A percentile compares a stretch with the other conserved stretches of the same genome.
Evolutionary conservation across 2,888 invertebrate genomes (phyloP).

Genomic region (Drosophila ustulata): DNA sequence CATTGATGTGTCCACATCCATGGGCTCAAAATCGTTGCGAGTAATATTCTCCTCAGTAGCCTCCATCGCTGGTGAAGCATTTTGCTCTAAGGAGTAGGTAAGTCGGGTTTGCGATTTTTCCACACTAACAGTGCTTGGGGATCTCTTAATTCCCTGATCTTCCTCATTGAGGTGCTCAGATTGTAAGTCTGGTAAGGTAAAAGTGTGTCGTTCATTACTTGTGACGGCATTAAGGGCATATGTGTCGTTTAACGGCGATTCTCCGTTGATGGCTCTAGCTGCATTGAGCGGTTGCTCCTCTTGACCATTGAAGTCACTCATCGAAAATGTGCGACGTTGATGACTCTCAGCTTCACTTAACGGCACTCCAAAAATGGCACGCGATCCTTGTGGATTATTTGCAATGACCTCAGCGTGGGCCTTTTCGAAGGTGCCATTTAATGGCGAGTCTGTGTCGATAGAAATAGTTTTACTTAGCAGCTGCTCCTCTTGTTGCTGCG

Average conservation of each 20-base stretch:
- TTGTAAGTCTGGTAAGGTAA: conserved; percentile 9
- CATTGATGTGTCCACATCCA: conserved; percentile 77
- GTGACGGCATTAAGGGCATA: conserved; percentile 25
- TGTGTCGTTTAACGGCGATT: conserved; percentile 16
- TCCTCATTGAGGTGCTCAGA: not conserved
- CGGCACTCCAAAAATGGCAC: conserved; percentile 34
- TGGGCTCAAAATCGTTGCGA: conserved; percentile 61
- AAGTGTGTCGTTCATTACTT: conserved; percentile 38
- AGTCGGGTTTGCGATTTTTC: conserved; percentile 29
- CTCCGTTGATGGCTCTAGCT: conserved; percentile 8
- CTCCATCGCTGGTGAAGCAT: conserved; percentile 47
- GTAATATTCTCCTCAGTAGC: conserved; percentile 49
- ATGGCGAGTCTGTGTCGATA: conserved; percentile 21
- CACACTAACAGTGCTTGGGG: not conserved
- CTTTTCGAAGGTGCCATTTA: conserved; percentile 54
- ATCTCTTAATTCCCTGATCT: not conserved
- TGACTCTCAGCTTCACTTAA: not conserved
- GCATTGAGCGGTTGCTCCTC: conserved; percentile 7
- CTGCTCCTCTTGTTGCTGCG: not conserved
- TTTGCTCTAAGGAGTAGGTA: conserved; percentile 48
- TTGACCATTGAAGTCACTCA: not conserved
- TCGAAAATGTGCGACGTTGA: conserved; percentile 40
- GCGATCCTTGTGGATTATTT: not conserved
- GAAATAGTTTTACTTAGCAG: conserved; percentile 38
- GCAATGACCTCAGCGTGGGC: not conserved